Percentiles rank a stretch among this genome's conserved stretches.
Conservation (phyloP, 2,797 vertebrate species). For the Acanthurus lineatus region DNA sequence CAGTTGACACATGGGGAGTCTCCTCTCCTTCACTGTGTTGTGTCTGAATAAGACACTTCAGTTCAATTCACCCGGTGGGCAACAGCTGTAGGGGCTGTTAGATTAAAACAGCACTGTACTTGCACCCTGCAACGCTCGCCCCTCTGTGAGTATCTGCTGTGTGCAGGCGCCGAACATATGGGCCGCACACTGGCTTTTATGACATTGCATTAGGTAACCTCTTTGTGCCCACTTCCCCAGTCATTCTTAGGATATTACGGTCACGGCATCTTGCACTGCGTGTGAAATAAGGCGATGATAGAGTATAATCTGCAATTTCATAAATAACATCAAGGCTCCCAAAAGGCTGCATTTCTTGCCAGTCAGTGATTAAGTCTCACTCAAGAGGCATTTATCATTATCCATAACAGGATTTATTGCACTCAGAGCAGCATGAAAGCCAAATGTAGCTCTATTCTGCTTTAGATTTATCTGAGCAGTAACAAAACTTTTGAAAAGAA, state of each 20-base stretch:
- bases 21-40: conserved; percentile 24
- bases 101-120: conserved; percentile 57
- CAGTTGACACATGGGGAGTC: conserved; percentile 21
- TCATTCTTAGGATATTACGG: conserved; percentile 35
- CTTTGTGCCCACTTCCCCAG: conserved; percentile 34
- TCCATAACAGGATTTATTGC: conserved; percentile 48
- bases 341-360: conserved; percentile 38
- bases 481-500: conserved; percentile 23
- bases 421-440: conserved; percentile 29
- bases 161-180: conserved; percentile 64
- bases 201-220: conserved; percentile 48
- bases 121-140: neutral
- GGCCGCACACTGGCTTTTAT: conserved; percentile 62
- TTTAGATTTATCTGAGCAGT: conserved; percentile 13
- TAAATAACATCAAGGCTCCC: conserved; percentile 39
- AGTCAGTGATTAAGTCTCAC: conserved; percentile 52
- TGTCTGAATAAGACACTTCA: conserved; percentile 23
- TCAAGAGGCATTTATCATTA: conserved; percentile 49
- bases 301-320: conserved; percentile 53
- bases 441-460: conserved; percentile 29
- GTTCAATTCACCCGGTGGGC: conserved; percentile 52
- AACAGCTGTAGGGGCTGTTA: conserved; percentile 70
- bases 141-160: conserved; percentile 22
- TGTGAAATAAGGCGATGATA: conserved; percentile 30
- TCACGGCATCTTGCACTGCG: conserved; percentile 18